A percentile compares a stretch with the other conserved stretches of the same genome.
Evolutionary conservation across 2,797 vertebrate genomes (phyloP).

Genomic region (Caiman crocodilus): DNA sequence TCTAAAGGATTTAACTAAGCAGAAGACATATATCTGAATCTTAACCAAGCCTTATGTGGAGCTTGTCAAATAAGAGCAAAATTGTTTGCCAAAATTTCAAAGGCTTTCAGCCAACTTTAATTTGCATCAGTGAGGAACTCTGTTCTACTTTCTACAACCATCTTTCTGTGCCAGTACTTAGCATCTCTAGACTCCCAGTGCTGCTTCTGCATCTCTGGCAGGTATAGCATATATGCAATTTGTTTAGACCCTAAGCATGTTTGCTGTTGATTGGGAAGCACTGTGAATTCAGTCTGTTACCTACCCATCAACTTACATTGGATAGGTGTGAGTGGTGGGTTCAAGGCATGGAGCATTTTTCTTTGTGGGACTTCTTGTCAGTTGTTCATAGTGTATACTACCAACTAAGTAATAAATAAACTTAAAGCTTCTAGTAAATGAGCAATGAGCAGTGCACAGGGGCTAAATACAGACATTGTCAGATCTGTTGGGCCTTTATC

Average conservation of each 20-base stretch:
- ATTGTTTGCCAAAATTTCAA: background rate
- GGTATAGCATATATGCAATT: no score
- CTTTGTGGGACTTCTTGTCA: background rate
- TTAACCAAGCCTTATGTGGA: background rate
- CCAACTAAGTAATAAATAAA: background rate
- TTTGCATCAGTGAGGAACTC: background rate
- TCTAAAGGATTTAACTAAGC: background rate
- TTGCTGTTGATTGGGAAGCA: background rate
- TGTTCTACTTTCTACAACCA: background rate
- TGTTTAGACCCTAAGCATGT: background rate
- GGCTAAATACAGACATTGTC: background rate
- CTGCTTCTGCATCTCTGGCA: background rate
- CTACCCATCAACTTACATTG: background rate
- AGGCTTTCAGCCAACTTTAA: background rate
- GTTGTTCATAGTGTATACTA: background rate
- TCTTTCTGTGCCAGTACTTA: background rate
- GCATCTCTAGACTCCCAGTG: background rate
- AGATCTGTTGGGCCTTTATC: background rate
- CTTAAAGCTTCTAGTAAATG: background rate
- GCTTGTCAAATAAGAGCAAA: background rate
- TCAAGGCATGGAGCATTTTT: background rate
- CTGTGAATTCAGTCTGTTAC: background rate
- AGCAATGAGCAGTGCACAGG: background rate
- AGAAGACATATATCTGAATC: background rate
- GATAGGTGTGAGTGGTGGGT: background rate